A percentile compares a stretch with the other conserved stretches of the same genome.
phyloP scores from a whole-genome alignment of 64 coral and sea anemone genomes.

The Actinia tenebrosa region DNA sequence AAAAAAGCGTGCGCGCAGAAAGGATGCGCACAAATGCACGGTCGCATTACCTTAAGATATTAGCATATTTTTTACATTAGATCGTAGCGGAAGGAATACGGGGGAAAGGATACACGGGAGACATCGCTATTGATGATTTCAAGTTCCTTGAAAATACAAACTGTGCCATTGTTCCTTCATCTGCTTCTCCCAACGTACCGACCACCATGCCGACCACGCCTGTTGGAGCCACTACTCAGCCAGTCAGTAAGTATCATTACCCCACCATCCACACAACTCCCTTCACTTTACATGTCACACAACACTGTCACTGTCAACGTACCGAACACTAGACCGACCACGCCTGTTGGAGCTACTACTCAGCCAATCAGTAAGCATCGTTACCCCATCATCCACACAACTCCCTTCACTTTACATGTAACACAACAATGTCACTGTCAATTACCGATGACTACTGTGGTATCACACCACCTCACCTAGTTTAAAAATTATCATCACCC shows the following conservation, averaged over 20 bases:
- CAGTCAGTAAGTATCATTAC: conserved; percentile 18
- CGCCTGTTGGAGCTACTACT: neutral
- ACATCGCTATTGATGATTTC: conserved; percentile 96
- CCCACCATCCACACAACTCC: neutral
- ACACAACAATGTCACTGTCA: neutral
- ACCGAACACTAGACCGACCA: conserved; percentile 9
- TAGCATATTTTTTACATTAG: conserved; percentile 3
- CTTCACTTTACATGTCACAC: neutral
- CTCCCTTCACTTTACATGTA: neutral
- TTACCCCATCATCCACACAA: neutral
- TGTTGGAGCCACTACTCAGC: neutral
- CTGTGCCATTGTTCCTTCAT: conserved; percentile 44
- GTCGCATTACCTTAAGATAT: neutral
- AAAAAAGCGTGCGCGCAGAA: no score
- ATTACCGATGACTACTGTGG: neutral
- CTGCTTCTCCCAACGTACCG: conserved; percentile 36
- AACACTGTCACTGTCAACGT: neutral
- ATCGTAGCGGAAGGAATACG: conserved; percentile 77
- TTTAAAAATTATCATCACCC: no score
- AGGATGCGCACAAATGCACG: no score
- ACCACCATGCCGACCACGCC: conserved; percentile 25
- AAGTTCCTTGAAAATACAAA: conserved; percentile 32
- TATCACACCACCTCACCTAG: neutral
- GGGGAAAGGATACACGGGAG: conserved; percentile 50
- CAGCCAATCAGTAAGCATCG: conserved; percentile 11